These are phyloP conservation scores for Saccostrea cuccullata DNA, from an alignment of 1,140 invertebrate species.

Conservation along the genomic window DNA sequence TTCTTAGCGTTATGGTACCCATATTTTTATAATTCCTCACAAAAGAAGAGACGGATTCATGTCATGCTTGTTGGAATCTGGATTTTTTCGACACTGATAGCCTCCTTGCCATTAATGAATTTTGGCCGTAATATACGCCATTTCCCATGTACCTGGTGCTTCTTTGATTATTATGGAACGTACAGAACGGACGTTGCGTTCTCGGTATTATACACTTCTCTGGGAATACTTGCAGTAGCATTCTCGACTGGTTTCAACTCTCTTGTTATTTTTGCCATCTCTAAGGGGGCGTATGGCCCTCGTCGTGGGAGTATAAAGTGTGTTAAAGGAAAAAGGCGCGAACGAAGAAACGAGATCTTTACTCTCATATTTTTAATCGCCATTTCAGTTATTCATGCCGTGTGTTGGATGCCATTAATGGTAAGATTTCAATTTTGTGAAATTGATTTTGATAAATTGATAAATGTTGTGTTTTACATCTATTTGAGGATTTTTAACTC, in stretches of 20 bases:
- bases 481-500: no score
- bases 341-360: slow-evolving; percentile 41
- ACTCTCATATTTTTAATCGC: slow-evolving; percentile 47
- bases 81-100: slow-evolving; percentile 56
- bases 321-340: background rate
- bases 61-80: slow-evolving; percentile 62
- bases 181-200: slow-evolving; percentile 62
- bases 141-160: slow-evolving; percentile 76
- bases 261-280: slow-evolving; percentile 28
- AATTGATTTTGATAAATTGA: no score
- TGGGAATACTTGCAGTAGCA: slow-evolving; percentile 39
- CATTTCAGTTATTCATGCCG: slow-evolving; percentile 44
- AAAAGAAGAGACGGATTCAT: slow-evolving; percentile 64
- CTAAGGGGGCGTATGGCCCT: background rate
- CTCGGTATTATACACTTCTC: slow-evolving; percentile 59
- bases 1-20: slow-evolving; percentile 72
- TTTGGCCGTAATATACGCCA: slow-evolving; percentile 70
- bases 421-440: slow-evolving; percentile 41
- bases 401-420: slow-evolving; percentile 57
- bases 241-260: slow-evolving; percentile 36
- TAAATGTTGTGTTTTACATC: no score
- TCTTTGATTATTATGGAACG: slow-evolving; percentile 64
- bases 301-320: slow-evolving; percentile 27
- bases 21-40: slow-evolving; percentile 68
- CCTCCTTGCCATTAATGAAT: slow-evolving; percentile 68